Base-by-base conservation (phyloP, 2,888 invertebrate species). In the Drosophila mulleri region DNA sequence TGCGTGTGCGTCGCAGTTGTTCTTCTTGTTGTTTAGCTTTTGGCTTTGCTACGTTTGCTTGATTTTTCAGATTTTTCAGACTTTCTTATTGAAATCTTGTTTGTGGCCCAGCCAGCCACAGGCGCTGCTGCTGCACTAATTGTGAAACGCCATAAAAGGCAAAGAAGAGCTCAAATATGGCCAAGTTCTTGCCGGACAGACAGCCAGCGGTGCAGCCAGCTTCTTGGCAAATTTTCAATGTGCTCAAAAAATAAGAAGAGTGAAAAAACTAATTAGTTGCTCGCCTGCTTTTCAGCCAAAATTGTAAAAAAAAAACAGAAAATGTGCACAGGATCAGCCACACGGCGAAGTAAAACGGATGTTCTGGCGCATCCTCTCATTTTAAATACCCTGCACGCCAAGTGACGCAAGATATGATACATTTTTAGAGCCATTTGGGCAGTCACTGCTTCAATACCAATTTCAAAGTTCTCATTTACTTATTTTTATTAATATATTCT, bases 91-190 rank as follows among this genome's bases (percentile, higher is more conserved):
- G 89, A 89, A 86, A 84, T 83, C 88, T 86, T 78, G 86, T 82
- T 82, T 78, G 84, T 56, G 47, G 67, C 72, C 54, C 41, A 63
- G 65, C 50, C 50, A 67, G 77, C 89, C 88, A 67, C 74, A 82
- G 90, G 91, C 84, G 80, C 69, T 80, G 78, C 79, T 50, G 72
- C 56, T 77, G 82, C 86, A 83, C 88, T 91, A 90, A 91, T 90
- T 90, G 89, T 80, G 72, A 83, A 80, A 82, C 86, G 82, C 88
- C 88, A 72, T 75, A 76, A 86, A 72, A 69, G 60, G 58, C 47
- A 41, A 60, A 11, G 8, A 42, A 53, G 35, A 20, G 18, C 32
- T 63, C 59, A 39, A 72, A 56, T 45, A 42, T 68, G 80, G 69
- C 20, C 50, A 50, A n/a, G 29, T 6, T 35, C 47, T 32, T 16